Conservation (phyloP, 2,888 invertebrate genomes). For the Drosophila paranaensis region DNA sequence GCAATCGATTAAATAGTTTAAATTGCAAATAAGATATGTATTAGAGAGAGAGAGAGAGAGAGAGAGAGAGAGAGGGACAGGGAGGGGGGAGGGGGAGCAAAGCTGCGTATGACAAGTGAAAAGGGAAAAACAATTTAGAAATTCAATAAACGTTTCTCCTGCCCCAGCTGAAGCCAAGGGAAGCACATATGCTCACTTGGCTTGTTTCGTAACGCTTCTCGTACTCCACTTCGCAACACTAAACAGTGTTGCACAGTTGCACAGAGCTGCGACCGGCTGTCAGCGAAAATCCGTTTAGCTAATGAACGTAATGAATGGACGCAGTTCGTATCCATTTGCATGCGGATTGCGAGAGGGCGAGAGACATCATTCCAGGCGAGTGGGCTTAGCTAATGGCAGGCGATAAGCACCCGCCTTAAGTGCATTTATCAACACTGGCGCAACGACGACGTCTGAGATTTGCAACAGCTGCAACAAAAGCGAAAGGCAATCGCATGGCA, state of each 20-base stretch:
- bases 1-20: slow-evolving; percentile 9
- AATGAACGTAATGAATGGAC: slow-evolving; percentile 49
- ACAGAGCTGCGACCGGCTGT: slow-evolving; percentile 2
- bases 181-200: slow-evolving; percentile 3
- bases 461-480: slow-evolving; percentile 70
- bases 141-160: slow-evolving; percentile 61
- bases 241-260: slow-evolving; percentile 8
- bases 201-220: not conserved
- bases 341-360: slow-evolving; percentile 22
- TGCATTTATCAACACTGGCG: slow-evolving; percentile 73
- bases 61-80: not conserved
- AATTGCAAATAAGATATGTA: not conserved
- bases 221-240: not conserved
- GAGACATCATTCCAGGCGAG: slow-evolving; percentile 27
- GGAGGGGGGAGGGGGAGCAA: not conserved
- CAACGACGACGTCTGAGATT: slow-evolving; percentile 59
- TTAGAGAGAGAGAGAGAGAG: not conserved
- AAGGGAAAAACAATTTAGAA: slow-evolving; percentile 55
- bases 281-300: slow-evolving; percentile 41
- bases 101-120: slow-evolving; percentile 33
- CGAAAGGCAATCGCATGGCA: slow-evolving; percentile 17
- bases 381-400: slow-evolving; percentile 26
- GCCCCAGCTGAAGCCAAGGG: not conserved
- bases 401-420: slow-evolving; percentile 41
- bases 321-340: slow-evolving; percentile 36